Evolutionary conservation across 2,888 invertebrate species (phyloP), one percentile per base, ranked within the genome.

Genomic region (Heteromurus nitidus): DNA sequence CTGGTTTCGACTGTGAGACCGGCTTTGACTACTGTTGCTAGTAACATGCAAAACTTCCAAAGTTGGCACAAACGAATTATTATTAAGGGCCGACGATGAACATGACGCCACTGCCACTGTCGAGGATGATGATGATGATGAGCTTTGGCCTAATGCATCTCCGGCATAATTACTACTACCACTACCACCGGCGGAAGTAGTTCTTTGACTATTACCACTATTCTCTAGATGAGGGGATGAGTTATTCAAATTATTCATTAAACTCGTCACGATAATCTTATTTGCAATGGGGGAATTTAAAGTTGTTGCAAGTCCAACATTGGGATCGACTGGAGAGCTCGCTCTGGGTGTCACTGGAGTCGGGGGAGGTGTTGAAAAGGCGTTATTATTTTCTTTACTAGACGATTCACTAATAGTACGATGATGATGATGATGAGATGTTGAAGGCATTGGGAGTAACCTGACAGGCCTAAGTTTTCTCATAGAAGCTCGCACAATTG

Each of bases 401-500:
- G 5, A n/a, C 26, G 18, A 65, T 2, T 18, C 26, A 18, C 69
- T 60, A 44, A 20, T 3, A 47, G 2, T 47, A 20, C 26, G 5
- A 30, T 47, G 20, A 58, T 80, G 73, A n/a, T 69, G 47, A 50
- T 65, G 60, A 50, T 75, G 64, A 1, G 80, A 81, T 3, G 81
- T 65, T 30, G 75, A 82, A 30, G 81, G 75, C 72, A 76, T 76
- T 28, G 77, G 77, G 73, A 75, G 44, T 50, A 83, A 50, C 18
- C 84, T 83, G 36, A 87, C 84, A 42, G 86, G 86, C 62, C 84
- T 68, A 20, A 87, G 53, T 87, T 85, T 85, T 58, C 86, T 83
- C 86, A 87, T 86, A 64, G 86, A 86, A 55, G 86, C 86, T 53
- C 86, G 70, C 1, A 86, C 85, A 82, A 86, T 85, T 20, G 86